Evolutionary conservation across 2,888 invertebrate genomes (phyloP).

Genomic region (Toxonevra muliebris): DNA sequence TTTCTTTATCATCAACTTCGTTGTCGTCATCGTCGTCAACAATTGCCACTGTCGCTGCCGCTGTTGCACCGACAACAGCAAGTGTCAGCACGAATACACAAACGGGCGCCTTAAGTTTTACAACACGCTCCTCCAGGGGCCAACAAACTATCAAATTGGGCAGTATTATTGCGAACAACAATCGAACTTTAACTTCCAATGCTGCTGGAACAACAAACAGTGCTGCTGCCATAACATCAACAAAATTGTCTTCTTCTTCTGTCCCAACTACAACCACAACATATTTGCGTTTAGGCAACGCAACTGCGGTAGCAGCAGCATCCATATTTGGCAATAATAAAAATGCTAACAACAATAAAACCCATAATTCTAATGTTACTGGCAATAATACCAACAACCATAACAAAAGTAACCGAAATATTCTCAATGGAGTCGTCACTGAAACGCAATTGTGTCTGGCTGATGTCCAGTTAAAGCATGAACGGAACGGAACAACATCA

Average conservation of each 20-base stretch:
- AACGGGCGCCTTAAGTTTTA: conserved; percentile 47
- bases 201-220: conserved; percentile 19
- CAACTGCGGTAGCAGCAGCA: conserved; percentile 32
- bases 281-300: conserved; percentile 53
- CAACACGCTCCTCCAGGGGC: conserved; percentile 51
- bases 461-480: conserved; percentile 55
- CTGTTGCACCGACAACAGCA: conserved; percentile 39
- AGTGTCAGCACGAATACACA: conserved; percentile 43
- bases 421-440: conserved; percentile 40
- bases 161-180: conserved; percentile 40
- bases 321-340: conserved; percentile 11
- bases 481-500: conserved; percentile 43
- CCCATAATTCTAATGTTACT: conserved; percentile 39
- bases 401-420: conserved; percentile 43
- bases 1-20: conserved; percentile 42
- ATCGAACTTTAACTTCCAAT: conserved; percentile 24
- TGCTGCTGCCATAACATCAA: conserved; percentile 30
- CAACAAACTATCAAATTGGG: conserved; percentile 42
- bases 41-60: conserved; percentile 22
- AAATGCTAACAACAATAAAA: conserved; percentile 31
- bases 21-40: conserved; percentile 38
- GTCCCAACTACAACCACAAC: conserved; percentile 47
- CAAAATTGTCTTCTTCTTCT: conserved; percentile 24
- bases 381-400: conserved; percentile 47
- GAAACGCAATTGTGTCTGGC: conserved; percentile 46